Base-by-base conservation (phyloP, 2,888 invertebrate species). In the Sycophila texana region DNA sequence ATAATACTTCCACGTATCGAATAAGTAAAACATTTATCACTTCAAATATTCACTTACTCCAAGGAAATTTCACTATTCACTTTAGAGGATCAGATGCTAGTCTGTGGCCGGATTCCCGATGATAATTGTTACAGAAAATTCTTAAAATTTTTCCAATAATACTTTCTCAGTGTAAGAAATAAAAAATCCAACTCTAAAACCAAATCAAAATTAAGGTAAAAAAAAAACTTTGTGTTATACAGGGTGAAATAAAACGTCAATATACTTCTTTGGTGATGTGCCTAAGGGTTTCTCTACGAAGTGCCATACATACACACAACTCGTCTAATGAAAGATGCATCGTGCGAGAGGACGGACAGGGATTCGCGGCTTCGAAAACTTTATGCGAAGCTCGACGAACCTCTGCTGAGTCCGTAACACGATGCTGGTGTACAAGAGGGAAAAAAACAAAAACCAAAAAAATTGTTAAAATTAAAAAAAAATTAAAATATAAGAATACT, bases 401-500 rank as follows among this genome's bases (percentile, higher is more conserved):
- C 4, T 18, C 39, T 4, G 4, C 39, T 7, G 4, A 0, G 39
- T 4, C 39, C 39, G 39, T 4, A 39, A 39, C 1, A 39, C 39
- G 39, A 4, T 39, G 39, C 5, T 39, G 39, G 39, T 39, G 39
- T 39, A 7, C 7, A 39, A 5, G 39, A 39, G 26, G 26, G 3
- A 26, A 3, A 26, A 26, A 26, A 26, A 26, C 26, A 26, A 26
- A 26, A 26, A 26, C 26, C 26, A 26, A 51, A 51, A 14, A 14
- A 51, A 51, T 10, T 4, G n/a, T n/a, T n/a, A n/a, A n/a, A n/a
- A n/a, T n/a, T n/a, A n/a, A 51, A 51, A 53, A 53, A 3, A 53
- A 53, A 53, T 53, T 53, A 51, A 51, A 10, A 4, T n/a, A 79
- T 75, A 77, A 81, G 65, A 78, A 83, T 82, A 77, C 82, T 63